Conservation (phyloP, 2,797 vertebrate species). For the Macrochelys suwanniensis region DNA sequence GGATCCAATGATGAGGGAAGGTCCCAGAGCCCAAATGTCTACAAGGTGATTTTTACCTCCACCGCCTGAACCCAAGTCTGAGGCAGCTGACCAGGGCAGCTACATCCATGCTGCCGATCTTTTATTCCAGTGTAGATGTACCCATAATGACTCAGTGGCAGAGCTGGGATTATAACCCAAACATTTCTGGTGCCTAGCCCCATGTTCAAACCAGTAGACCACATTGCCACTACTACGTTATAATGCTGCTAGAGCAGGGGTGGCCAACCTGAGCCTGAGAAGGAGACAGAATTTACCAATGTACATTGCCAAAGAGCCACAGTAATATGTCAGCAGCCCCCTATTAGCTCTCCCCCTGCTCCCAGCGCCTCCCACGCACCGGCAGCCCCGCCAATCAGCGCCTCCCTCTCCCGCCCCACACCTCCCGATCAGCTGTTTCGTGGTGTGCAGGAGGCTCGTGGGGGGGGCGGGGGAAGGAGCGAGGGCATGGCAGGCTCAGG, state of each 20-base stretch:
- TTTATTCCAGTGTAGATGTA: background rate
- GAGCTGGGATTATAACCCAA: background rate
- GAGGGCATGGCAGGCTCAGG: too few relatives aligned
- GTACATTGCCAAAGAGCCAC: too few relatives aligned
- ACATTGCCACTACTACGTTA: background rate
- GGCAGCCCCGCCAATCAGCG: too few relatives aligned
- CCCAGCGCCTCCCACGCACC: too few relatives aligned
- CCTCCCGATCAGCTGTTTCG: too few relatives aligned
- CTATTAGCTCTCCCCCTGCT: too few relatives aligned
- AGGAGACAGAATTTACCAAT: too few relatives aligned
- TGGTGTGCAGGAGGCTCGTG: too few relatives aligned
- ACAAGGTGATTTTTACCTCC: background rate
- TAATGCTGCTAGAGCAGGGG: background rate
- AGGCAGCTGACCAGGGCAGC: background rate
- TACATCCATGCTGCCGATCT: background rate
- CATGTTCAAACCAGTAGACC: background rate
- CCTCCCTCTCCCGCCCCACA: too few relatives aligned
- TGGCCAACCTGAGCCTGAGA: too few relatives aligned
- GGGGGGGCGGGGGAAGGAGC: too few relatives aligned
- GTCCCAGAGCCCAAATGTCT: background rate
- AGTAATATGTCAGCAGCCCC: too few relatives aligned
- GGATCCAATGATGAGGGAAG: background rate
- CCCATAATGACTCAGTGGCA: background rate
- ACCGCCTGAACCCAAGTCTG: background rate
- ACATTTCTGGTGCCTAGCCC: background rate